Evolutionary conservation across 2,113 vertebrate species (phyloP), one percentile per base, ranked within the genome.

Genomic region (Choloepus hoffmanni): DNA sequence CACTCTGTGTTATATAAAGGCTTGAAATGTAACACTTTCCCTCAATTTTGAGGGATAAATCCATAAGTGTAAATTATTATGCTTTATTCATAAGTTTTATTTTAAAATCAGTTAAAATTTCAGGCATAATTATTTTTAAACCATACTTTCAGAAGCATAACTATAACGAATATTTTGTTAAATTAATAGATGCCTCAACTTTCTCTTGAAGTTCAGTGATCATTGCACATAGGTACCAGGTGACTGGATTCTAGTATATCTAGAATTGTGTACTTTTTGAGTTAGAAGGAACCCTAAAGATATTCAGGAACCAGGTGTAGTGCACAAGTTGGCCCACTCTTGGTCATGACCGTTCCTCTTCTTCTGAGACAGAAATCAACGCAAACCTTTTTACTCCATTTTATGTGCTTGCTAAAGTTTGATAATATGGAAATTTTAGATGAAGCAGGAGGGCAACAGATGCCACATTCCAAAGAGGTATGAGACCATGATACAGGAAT

Each of bases 61-160:
- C 84, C 43, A 0, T 77, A 92, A 60, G 28, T 90, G 76, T 85
- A 87, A 94, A 92, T 95, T 93, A 95, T 90, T 92, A 93, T 96
- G 82, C 58, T 53, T 95, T 95, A 96, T 93, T 93, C 85, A 96
- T 84, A 94, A 43, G 45, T 95, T 96, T 97, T 92, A 88, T 90
- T 95, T 90, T 97, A 91, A 97, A 94, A 85, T 94, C 63, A 78
- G 81, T 70, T 95, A 96, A 96, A 81, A 95, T 81, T 91, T 95
- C 73, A 93, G 58, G 50, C 62, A 79, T 78, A 92, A 89, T 86
- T 94, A 94, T 89, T 97, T 97, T 83, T 81, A 95, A 97, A 70
- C 45, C 30, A 50, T 82, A 74, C 58, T 97, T 63, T 95, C 33
- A 93, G 89, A 95, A 79, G 19, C 26, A 48, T 76, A 88, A 58